A percentile compares a stretch with the other conserved stretches of the same genome.
These are phyloP conservation scores for Stenopsyche tienmushanensis DNA, from an alignment of 1,140 invertebrate genomes.

Conservation along the genomic window DNA sequence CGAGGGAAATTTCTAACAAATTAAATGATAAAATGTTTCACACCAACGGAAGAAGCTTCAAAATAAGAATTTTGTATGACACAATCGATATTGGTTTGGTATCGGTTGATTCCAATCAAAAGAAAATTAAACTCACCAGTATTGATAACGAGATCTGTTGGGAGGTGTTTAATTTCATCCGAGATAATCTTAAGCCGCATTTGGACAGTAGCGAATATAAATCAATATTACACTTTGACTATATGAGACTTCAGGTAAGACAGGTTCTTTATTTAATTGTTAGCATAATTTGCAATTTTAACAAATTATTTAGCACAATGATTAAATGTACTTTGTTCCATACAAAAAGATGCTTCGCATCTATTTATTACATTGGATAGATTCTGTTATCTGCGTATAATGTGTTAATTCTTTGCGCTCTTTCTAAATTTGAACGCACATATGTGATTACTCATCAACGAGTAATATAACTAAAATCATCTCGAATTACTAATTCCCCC, in stretches of 20 bases:
- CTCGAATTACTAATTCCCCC: no score
- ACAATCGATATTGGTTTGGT: not conserved
- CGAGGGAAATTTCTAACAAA: not conserved
- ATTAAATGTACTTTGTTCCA: no score
- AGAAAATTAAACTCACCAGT: conserved; percentile 5
- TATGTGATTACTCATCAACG: no score
- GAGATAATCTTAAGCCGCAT: not conserved
- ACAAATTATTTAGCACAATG: no score
- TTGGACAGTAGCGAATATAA: not conserved
- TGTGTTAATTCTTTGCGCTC: no score
- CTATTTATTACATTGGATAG: no score
- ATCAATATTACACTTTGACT: conserved; percentile 12
- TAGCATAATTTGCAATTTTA: no score
- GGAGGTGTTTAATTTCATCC: not conserved
- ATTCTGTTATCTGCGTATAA: no score
- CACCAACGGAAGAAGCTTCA: not conserved
- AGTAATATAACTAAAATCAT: no score
- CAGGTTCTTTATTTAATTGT: not conserved
- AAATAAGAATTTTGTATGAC: not conserved
- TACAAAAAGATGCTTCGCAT: no score
- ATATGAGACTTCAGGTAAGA: conserved; percentile 11
- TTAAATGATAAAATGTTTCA: not conserved
- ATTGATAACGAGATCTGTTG: not conserved
- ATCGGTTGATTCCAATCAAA: not conserved
- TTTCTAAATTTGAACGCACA: no score